Conservation (phyloP, 2,113 vertebrate genomes). For the Corythaeola cristata region DNA sequence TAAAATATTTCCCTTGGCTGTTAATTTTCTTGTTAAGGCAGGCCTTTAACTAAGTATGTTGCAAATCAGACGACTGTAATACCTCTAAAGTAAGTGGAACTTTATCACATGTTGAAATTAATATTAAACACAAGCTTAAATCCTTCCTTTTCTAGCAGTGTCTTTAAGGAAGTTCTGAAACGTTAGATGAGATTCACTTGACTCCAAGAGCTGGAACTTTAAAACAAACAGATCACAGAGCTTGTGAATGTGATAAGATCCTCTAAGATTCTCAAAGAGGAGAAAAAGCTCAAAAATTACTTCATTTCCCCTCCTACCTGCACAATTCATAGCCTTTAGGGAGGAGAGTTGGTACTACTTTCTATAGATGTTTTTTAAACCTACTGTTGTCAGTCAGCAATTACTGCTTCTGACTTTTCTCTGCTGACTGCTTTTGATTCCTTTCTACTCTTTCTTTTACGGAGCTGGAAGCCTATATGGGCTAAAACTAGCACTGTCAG, state of each 20-base stretch:
- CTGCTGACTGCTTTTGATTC: neutral
- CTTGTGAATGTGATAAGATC: neutral
- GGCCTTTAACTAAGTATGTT: neutral
- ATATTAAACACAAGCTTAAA: neutral
- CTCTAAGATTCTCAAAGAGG: neutral
- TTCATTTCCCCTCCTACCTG: neutral
- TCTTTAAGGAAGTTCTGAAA: neutral
- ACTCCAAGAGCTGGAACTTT: neutral
- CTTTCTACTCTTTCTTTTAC: neutral
- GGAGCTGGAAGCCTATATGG: neutral
- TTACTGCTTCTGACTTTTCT: neutral
- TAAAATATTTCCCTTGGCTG: neutral
- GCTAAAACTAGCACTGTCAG: neutral
- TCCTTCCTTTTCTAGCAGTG: neutral
- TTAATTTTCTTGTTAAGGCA: constrained; percentile 9
- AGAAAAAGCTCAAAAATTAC: neutral
- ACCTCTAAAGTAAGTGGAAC: neutral
- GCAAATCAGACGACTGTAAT: neutral
- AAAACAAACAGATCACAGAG: neutral
- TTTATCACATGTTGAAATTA: neutral
- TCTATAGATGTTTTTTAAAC: neutral
- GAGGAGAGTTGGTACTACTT: neutral
- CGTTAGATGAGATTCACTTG: neutral
- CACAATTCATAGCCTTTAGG: neutral
- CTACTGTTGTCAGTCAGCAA: neutral